Conservation (phyloP, 2,113 vertebrate genomes). For the Micromys minutus region DNA sequence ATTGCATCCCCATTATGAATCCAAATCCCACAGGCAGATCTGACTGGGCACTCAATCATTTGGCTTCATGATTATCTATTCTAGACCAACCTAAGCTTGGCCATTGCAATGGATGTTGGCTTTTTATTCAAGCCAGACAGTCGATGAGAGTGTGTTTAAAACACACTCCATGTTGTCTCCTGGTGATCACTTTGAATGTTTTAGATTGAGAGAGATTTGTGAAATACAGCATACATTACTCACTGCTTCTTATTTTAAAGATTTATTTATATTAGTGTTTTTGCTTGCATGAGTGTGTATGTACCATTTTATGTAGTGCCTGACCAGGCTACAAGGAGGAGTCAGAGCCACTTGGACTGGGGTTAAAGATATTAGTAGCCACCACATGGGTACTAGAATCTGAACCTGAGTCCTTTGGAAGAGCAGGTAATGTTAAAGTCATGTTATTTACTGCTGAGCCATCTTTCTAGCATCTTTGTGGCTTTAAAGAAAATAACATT, state of each 20-base stretch:
- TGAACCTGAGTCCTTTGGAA: background rate
- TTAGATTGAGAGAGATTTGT: background rate
- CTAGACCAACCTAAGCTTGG: background rate
- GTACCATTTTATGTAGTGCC: background rate
- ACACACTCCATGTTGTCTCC: background rate
- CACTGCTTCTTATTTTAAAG: background rate
- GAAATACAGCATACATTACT: background rate
- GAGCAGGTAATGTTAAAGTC: background rate
- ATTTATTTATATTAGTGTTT: background rate
- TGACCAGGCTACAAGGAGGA: background rate
- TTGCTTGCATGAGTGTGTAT: background rate
- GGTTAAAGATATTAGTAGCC: background rate
- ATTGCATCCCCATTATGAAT: background rate
- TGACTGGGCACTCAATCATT: rapidly evolving
- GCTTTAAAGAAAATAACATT: background rate
- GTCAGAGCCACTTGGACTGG: background rate
- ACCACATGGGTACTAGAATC: no score
- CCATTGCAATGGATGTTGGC: background rate
- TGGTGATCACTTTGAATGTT: background rate
- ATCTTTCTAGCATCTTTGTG: background rate
- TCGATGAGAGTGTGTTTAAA: background rate
- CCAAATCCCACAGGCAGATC: background rate
- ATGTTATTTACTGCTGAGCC: background rate
- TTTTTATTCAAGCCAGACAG: background rate
- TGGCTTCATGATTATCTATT: background rate